These are phyloP conservation scores for Rhipidura dahli DNA, from an alignment of 2,113 vertebrate species.

Conservation along the genomic window DNA sequence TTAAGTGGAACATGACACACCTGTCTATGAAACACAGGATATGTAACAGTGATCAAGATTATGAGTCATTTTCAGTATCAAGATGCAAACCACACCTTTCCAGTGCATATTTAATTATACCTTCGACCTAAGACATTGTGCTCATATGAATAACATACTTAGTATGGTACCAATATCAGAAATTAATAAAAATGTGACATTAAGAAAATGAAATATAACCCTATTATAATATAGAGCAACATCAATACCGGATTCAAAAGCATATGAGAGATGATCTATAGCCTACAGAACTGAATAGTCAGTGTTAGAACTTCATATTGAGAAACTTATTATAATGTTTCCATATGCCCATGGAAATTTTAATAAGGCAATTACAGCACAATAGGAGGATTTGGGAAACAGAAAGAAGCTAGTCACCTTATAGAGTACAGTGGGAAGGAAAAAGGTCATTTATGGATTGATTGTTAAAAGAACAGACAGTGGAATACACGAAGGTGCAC, in stretches of 20 bases:
- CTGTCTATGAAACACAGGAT: neutral
- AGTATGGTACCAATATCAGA: constrained; percentile 6
- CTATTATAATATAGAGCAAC: constrained; percentile 1
- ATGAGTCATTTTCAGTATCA: neutral
- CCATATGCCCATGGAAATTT: neutral
- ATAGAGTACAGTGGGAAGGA: neutral
- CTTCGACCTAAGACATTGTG: neutral
- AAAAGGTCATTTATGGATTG: neutral
- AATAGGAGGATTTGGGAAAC: neutral
- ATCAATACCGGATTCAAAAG: constrained; percentile 51
- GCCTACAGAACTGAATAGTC: neutral
- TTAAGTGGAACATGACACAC: neutral
- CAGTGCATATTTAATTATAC: constrained; percentile 44
- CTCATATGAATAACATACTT: constrained; percentile 56
- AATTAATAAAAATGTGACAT: constrained; percentile 65
- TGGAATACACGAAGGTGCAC: neutral
- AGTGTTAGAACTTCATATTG: neutral
- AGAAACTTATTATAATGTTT: neutral
- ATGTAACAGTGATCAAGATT: neutral
- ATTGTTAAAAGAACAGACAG: neutral
- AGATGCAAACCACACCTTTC: constrained; percentile 43
- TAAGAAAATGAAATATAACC: constrained; percentile 57
- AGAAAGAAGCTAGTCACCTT: neutral
- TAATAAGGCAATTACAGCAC: neutral
- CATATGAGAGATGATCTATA: constrained; percentile 4